These are phyloP conservation scores for Microcebus jonahi DNA, from an alignment of 2,113 vertebrate species.

Conservation along the genomic window DNA sequence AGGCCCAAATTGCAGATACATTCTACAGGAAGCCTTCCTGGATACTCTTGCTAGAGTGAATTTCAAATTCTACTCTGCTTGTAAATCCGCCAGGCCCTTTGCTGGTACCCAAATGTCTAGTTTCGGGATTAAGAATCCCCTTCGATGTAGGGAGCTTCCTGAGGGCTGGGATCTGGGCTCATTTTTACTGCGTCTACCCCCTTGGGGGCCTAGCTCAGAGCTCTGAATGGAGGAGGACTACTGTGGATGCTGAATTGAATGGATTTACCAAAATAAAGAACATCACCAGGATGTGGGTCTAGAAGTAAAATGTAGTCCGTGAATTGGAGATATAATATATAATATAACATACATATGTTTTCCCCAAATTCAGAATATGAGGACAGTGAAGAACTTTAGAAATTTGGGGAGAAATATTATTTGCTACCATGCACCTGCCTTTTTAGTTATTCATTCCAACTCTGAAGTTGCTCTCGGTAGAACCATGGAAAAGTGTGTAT, in stretches of 20 bases:
- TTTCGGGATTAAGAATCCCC: neutral
- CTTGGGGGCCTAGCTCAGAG: neutral
- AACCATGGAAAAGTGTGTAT: neutral
- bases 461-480: neutral
- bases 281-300: neutral
- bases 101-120: neutral
- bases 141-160: neutral
- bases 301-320: neutral
- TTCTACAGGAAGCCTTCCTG: conserved; percentile 37
- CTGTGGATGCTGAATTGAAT: neutral
- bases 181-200: neutral
- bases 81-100: neutral
- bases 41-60: neutral
- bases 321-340: neutral
- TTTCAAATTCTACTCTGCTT: neutral
- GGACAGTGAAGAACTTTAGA: neutral
- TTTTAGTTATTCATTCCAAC: neutral
- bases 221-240: neutral
- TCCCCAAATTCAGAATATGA: neutral
- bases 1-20: neutral
- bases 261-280: neutral
- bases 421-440: neutral
- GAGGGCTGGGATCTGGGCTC: neutral
- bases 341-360: neutral
- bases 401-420: neutral